Conservation (phyloP, 2,888 invertebrate species). For the Cataglyphis albicans region DNA sequence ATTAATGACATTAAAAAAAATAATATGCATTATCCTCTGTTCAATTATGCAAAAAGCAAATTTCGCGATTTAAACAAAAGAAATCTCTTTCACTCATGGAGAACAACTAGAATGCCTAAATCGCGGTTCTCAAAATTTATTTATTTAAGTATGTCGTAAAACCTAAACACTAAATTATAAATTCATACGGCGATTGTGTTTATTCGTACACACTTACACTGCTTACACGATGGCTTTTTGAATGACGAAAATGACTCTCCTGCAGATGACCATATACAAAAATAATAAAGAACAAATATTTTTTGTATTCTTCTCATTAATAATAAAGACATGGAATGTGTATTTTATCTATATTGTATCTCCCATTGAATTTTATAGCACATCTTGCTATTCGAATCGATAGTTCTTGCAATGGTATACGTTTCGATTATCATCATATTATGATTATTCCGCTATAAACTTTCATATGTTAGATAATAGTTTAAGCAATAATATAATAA, state of each 20-base stretch:
- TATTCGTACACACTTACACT: conserved; percentile 24
- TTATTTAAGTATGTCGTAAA: conserved; percentile 23
- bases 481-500: neutral
- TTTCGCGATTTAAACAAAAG: conserved; percentile 10
- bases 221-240: neutral
- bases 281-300: conserved; percentile 38
- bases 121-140: neutral
- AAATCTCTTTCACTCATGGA: neutral
- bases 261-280: neutral
- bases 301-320: conserved; percentile 41
- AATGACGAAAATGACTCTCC: conserved; percentile 26
- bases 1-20: no score
- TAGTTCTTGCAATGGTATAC: neutral
- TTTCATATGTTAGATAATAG: conserved; percentile 6
- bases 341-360: conserved; percentile 40
- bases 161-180: neutral
- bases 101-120: neutral
- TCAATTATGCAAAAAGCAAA: neutral
- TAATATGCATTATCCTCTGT: neutral
- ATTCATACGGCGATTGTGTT: neutral
- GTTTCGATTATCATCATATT: conserved; percentile 28
- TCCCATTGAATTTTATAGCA: conserved; percentile 59
- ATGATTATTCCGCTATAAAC: conserved; percentile 34
- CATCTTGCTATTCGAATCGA: conserved; percentile 28
- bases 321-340: conserved; percentile 48